Evolutionary conservation across 2,888 invertebrate species (phyloP).

Genomic region (Cryptocheilus praepositus): DNA sequence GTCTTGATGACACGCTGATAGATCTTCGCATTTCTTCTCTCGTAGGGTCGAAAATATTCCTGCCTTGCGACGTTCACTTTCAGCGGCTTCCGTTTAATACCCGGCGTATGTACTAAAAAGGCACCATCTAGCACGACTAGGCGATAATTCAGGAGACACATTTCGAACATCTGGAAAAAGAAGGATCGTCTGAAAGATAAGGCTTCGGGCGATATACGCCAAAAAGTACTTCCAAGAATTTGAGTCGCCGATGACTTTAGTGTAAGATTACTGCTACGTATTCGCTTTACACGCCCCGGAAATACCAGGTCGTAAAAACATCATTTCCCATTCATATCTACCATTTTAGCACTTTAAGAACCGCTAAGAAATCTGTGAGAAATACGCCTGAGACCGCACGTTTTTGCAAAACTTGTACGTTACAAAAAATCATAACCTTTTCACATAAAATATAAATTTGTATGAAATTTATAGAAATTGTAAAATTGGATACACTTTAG

Average conservation of each 20-base stretch:
- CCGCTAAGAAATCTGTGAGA: too few relatives aligned
- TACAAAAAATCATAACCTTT: too few relatives aligned
- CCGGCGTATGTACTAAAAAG: conserved; percentile 84
- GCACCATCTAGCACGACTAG: conserved; percentile 85
- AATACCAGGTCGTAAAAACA: too few relatives aligned
- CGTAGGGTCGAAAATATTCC: conserved; percentile 57
- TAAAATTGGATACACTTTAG: too few relatives aligned
- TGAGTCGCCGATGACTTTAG: background rate
- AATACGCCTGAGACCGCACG: too few relatives aligned
- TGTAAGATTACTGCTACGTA: background rate
- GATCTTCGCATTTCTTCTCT: conserved; percentile 64
- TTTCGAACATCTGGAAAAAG: conserved; percentile 82
- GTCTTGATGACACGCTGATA: conserved; percentile 66
- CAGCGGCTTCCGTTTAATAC: conserved; percentile 77
- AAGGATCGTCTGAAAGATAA: background rate
- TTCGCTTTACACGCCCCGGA: too few relatives aligned
- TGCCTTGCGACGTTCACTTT: conserved; percentile 39
- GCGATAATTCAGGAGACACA: conserved; percentile 84
- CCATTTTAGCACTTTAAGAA: too few relatives aligned
- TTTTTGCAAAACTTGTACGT: too few relatives aligned
- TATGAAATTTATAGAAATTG: too few relatives aligned
- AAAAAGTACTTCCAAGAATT: background rate
- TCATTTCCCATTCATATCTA: too few relatives aligned
- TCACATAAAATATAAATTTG: too few relatives aligned
- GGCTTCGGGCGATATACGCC: background rate